Evolutionary conservation across 2,113 vertebrate genomes (phyloP).

Genomic region (Hassar affinis): DNA sequence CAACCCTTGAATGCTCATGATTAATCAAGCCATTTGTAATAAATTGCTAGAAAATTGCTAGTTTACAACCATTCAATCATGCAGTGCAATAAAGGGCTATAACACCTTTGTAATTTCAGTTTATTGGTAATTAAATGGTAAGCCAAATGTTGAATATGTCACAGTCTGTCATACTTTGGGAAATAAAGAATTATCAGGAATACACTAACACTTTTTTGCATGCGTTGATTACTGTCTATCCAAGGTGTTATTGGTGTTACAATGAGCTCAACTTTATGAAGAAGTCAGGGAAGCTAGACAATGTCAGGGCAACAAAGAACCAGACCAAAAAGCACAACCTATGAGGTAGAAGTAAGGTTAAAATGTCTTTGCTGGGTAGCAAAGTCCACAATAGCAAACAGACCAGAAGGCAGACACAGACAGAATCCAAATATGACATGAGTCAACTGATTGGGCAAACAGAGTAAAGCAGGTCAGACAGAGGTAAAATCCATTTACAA

Average conservation of each 20-base stretch:
- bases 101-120: constrained; percentile 1
- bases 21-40: constrained; percentile 8
- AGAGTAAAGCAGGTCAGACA: too few species aligned
- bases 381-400: too few species aligned
- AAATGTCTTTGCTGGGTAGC: too few species aligned
- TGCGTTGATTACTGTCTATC: constrained; percentile 33
- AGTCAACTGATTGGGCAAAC: too few species aligned
- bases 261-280: neutral
- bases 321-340: too few species aligned
- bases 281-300: constrained; percentile 12
- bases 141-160: constrained; percentile 36
- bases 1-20: constrained; percentile 5
- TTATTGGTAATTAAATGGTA: constrained; percentile 24
- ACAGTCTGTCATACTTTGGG: constrained; percentile 37
- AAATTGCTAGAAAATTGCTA: constrained; percentile 7
- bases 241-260: constrained; percentile 17
- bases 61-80: constrained; percentile 15
- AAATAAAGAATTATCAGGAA: constrained; percentile 24
- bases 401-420: too few species aligned
- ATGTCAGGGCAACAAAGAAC: neutral
- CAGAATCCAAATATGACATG: too few species aligned
- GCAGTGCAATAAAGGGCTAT: neutral
- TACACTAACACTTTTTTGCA: constrained; percentile 21
- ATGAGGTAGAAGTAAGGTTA: too few species aligned
- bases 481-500: too few species aligned